Evolutionary conservation across 2,888 invertebrate species (phyloP).

Genomic region (Polylopha cassiicola): DNA sequence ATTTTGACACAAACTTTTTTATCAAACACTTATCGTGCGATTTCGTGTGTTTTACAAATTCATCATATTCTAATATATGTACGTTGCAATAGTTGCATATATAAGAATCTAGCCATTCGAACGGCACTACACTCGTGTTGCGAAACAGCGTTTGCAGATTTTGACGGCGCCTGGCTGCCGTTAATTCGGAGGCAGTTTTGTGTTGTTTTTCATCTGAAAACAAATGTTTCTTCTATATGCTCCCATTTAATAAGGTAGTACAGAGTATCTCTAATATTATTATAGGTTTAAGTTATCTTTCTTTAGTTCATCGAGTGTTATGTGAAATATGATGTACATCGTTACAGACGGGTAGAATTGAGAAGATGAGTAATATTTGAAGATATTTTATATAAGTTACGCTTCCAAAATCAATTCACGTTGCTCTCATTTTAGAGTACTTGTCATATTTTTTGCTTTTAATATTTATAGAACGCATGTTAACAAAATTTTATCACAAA

Average conservation of each 20-base stretch:
- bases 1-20: conserved; percentile 2
- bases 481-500: too few relatives aligned
- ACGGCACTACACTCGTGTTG: conserved; percentile 16
- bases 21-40: conserved; percentile 10
- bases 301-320: too few relatives aligned
- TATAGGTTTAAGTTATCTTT: too few relatives aligned
- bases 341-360: too few relatives aligned
- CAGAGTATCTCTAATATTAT: too few relatives aligned
- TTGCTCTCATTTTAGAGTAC: too few relatives aligned
- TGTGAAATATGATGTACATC: too few relatives aligned
- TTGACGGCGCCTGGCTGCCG: conserved; percentile 12
- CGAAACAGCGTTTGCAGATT: conserved; percentile 20
- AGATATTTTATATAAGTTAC: too few relatives aligned
- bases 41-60: conserved; percentile 14
- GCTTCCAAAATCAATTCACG: too few relatives aligned
- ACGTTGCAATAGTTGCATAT: conserved; percentile 11
- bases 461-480: too few relatives aligned
- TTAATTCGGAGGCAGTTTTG: conserved; percentile 20
- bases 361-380: too few relatives aligned
- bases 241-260: conserved; percentile 13
- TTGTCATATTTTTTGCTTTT: too few relatives aligned
- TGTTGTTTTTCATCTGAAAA: conserved; percentile 20
- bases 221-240: conserved; percentile 19
- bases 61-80: conserved; percentile 4
- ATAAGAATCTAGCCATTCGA: conserved; percentile 11